Base-by-base conservation (phyloP, 1,140 invertebrate genomes). In the Wiebesia pumilae region DNA sequence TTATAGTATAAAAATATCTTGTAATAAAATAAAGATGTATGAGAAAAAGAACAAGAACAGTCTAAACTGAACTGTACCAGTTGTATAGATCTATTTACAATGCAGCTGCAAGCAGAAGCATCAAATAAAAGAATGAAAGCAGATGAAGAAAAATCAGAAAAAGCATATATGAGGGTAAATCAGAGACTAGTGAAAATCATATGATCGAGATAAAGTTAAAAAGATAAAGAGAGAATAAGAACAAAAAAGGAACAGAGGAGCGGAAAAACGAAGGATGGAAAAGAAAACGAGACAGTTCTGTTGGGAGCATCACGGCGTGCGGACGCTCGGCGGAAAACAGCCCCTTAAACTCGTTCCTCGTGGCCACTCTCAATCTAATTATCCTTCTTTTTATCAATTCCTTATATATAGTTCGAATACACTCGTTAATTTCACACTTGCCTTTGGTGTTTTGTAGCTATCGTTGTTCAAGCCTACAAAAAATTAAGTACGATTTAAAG, bases 201-300 rank as follows among this genome's bases (percentile, higher is more conserved):
- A n/a, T n/a, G 62, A 65, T 0, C n/a, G 33, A 58, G 51, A 78
- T 38, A 79, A n/a, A 62, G 54, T 62, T 43, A 80, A 27, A 62
- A 19, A 80, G 51, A 58, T n/a, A 47, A n/a, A 43, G 38, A 67
- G 12, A 43, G 38, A 27, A 43, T 10, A 38, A 65, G 35, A 43
- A 43, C 16, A 24, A 75, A 43, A 38, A 75, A 40, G 10, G 10
- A 75, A 75, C 19, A 83, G 81, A 83, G 82, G 43, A 54, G 87
- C 87, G 78, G 88, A 84, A 88, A 91, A 89, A 87, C 80, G 88
- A 89, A 86, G 89, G 88, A 88, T 89, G 85, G 89, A 10, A 88
- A 90, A 91, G 90, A 90, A 89, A 91, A 88, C 89, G 90, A 91
- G 89, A 91, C 93, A 94, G 93, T 94, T 91, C 93, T 93, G 91